Conservation (phyloP, 2,113 vertebrate species). For the Syngnathoides biaculeatus region DNA sequence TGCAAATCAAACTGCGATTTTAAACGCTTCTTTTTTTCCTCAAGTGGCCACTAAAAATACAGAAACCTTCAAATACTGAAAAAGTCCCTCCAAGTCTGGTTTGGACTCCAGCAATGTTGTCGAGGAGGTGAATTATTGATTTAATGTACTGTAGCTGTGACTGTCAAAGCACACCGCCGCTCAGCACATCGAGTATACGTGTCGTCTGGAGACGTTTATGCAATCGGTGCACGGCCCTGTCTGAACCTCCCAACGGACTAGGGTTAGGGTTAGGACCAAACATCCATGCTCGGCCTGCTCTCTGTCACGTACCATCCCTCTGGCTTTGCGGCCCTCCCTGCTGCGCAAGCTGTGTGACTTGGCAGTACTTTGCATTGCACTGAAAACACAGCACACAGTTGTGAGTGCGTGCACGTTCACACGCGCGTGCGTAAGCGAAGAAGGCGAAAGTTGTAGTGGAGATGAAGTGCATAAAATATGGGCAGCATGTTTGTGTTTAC, state of each 20-base stretch:
- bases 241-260: conserved; percentile 3
- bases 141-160: not conserved
- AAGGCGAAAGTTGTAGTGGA: conserved; percentile 6
- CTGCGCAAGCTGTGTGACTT: conserved; percentile 70
- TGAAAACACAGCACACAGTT: conserved; percentile 42
- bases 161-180: conserved; percentile 24
- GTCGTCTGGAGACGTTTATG: conserved; percentile 11
- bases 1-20: no score
- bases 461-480: conserved; percentile 20
- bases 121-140: not conserved
- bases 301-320: conserved; percentile 72
- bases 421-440: conserved; percentile 19
- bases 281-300: conserved; percentile 47
- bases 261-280: no score
- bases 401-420: conserved; percentile 29
- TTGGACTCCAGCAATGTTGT: not conserved
- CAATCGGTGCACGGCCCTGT: conserved; percentile 5
- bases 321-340: conserved; percentile 66
- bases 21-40: no score
- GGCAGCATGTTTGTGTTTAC: conserved; percentile 31
- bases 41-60: no score
- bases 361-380: conserved; percentile 56
- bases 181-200: conserved; percentile 13
- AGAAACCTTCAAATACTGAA: no score
- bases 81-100: no score